Evolutionary conservation across 37 sponge, comb jelly and placozoan genomes (phyloP), one percentile per base, ranked within the genome.

Genomic region (Haliclona indistincta): DNA sequence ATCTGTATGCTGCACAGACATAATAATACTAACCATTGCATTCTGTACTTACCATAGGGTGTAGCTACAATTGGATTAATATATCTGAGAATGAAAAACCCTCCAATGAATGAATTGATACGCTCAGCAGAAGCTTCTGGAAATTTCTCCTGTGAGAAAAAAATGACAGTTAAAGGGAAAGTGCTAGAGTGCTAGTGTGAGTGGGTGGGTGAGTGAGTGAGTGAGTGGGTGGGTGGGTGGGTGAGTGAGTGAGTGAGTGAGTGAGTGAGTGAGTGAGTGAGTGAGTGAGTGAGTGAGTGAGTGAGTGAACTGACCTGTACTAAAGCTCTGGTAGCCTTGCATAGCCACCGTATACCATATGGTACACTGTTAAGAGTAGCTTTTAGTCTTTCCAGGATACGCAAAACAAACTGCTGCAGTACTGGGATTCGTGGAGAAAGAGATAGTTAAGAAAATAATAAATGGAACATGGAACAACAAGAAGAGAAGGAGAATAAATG

Each of bases 291-390:
- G 20, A 52, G 22, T 52, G 22, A n/a, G n/a, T n/a, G n/a, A n/a
- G n/a, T n/a, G n/a, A n/a, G n/a, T n/a, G 3, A 33, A 13, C 68
- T 63, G 54, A 79, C 79, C 53, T 81, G 72, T 20, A 95, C 89
- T 13, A 91, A 71, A 28, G 64, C 52, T 40, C 68, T 42, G 7
- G 89, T 95, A 20, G 96, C 89, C 52, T 92, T 91, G 68, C 96
- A 95, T 19, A 95, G 88, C 93, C 93, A 95, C 3, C 96, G 73
- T 29, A 95, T 95, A 33, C 96, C 96, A 56, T 80, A 95, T 26
- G 96, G 96, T 10, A 95, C 92, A 2, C 67, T 65, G 28, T 79
- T 44, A 20, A 92, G 65, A 4, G 83, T 83, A 29, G 71, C 82
- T 56, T 77, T 75, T 44, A 90, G 54, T 30, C 56, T 65, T 25